A percentile compares a stretch with the other conserved stretches of the same genome.
phyloP scores from a whole-genome alignment of 2,113 vertebrate genomes.

The Formicarius rufipectus region DNA sequence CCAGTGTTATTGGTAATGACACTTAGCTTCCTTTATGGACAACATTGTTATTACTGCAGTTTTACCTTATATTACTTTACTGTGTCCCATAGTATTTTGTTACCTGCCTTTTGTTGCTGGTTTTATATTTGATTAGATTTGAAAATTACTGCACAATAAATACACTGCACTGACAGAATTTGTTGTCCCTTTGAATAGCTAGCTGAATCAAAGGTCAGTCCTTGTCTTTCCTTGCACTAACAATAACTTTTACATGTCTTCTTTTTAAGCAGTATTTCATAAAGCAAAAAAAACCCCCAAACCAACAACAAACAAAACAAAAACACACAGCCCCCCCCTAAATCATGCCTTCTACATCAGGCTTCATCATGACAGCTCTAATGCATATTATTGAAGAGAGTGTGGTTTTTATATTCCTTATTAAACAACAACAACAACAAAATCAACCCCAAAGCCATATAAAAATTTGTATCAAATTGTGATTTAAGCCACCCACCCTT shows the following conservation, averaged over 20 bases:
- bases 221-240: neutral
- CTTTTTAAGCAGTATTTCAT: neutral
- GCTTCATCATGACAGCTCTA: neutral
- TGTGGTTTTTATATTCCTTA: neutral
- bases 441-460: neutral
- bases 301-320: too few relatives aligned
- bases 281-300: neutral
- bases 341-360: neutral
- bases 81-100: neutral
- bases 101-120: neutral
- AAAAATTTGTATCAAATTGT: slow-evolving; percentile 17
- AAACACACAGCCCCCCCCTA: too few relatives aligned
- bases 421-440: neutral
- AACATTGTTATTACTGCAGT: neutral
- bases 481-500: slow-evolving; percentile 28
- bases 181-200: neutral
- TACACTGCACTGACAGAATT: neutral
- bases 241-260: neutral
- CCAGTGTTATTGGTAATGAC: neutral
- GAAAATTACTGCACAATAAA: neutral
- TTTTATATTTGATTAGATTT: neutral
- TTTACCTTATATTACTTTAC: neutral
- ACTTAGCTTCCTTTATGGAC: neutral
- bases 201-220: neutral
- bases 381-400: neutral